Conservation (phyloP, 1,140 invertebrate species). For the Leguminivora glycinivorella region DNA sequence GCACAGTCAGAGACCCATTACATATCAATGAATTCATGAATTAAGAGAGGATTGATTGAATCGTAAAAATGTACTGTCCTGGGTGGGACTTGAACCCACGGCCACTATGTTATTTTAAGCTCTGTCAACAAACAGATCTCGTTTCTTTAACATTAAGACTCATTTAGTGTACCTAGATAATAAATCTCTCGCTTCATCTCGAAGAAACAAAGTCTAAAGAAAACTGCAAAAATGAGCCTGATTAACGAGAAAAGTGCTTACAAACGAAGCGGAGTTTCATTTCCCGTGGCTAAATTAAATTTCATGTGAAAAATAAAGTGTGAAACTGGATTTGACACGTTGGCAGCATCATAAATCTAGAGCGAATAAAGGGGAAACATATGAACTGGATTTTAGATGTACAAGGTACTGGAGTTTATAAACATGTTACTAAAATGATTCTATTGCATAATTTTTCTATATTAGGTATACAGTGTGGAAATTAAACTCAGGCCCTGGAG, state of each 20-base stretch:
- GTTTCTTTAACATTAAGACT: not conserved
- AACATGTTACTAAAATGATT: not conserved
- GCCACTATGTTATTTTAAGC: too few species aligned
- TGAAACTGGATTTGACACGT: not conserved
- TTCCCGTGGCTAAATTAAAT: constrained; percentile 10
- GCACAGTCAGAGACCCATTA: too few species aligned
- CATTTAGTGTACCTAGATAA: too few species aligned
- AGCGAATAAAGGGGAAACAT: not conserved
- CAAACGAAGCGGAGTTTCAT: constrained; percentile 2
- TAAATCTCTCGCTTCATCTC: not conserved
- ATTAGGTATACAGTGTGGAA: too few species aligned
- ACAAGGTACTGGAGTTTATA: too few species aligned
- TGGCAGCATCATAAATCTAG: constrained; percentile 23
- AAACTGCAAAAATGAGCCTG: not conserved
- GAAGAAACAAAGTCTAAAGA: not conserved
- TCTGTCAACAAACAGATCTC: too few species aligned
- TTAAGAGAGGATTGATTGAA: too few species aligned
- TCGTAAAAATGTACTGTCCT: too few species aligned
- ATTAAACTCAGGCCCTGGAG: too few species aligned
- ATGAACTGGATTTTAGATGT: not conserved
- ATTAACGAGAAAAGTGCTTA: not conserved
- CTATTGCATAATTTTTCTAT: too few species aligned
- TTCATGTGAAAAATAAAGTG: constrained; percentile 25
- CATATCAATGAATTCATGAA: too few species aligned
- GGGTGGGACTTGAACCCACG: too few species aligned